Conservation (phyloP, 1,140 invertebrate species). For the Drosophila virilis region DNA sequence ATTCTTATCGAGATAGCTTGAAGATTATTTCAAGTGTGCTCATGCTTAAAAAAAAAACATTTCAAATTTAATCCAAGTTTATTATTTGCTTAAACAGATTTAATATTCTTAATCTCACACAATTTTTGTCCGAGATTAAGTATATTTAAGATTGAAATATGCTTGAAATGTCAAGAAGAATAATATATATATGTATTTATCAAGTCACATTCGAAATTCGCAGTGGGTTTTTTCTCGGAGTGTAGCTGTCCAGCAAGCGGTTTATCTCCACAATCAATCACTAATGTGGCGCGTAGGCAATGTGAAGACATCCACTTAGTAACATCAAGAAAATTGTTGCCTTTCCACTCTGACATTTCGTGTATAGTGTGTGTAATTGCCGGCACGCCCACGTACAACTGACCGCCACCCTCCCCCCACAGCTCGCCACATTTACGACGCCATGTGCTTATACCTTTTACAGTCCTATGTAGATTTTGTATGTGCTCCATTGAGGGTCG, state of each 20-base stretch:
- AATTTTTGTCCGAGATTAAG: too few species aligned
- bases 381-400: not conserved
- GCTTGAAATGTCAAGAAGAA: too few species aligned
- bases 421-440: not conserved
- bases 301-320: conserved; percentile 16
- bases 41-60: too few species aligned
- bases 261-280: conserved; percentile 43
- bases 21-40: too few species aligned
- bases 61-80: too few species aligned
- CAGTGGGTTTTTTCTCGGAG: not conserved
- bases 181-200: too few species aligned
- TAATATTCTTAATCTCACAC: too few species aligned
- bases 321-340: conserved; percentile 20
- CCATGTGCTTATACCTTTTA: not conserved
- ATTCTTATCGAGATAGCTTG: too few species aligned
- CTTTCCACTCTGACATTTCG: conserved; percentile 9
- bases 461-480: conserved; percentile 14
- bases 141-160: too few species aligned
- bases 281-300: conserved; percentile 23
- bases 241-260: not conserved
- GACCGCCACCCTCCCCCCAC: too few species aligned
- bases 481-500: conserved; percentile 2
- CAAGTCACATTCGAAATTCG: not conserved
- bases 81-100: too few species aligned
- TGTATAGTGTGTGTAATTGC: conserved; percentile 22